A percentile compares a stretch with the other conserved stretches of the same genome.
These are phyloP conservation scores for Smittia aterrima DNA, from an alignment of 2,888 invertebrate genomes.

Conservation along the genomic window DNA sequence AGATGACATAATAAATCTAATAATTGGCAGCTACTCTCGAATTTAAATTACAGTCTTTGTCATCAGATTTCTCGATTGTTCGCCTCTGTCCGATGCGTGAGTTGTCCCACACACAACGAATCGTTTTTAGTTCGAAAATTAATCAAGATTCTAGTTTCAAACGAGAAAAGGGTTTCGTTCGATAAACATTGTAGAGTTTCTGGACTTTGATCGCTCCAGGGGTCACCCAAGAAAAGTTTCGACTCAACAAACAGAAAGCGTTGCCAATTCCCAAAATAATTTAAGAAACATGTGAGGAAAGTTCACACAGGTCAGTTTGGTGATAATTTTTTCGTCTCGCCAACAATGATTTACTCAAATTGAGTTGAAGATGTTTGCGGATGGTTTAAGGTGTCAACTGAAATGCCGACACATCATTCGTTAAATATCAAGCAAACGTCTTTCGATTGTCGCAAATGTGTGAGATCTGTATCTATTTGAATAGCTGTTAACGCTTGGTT, in stretches of 20 bases:
- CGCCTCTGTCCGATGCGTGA: not conserved
- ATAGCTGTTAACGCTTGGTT: not conserved
- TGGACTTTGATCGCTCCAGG: not conserved
- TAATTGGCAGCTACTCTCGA: slow-evolving; percentile 13
- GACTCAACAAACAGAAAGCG: not conserved
- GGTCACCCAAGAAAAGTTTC: not conserved
- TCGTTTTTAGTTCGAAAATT: not conserved
- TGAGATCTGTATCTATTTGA: not conserved
- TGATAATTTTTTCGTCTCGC: not conserved
- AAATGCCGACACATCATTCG: no score
- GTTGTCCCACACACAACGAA: not conserved
- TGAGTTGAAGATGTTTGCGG: not conserved
- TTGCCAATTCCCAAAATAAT: not conserved
- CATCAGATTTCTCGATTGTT: not conserved
- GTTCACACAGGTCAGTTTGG: not conserved
- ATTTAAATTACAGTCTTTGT: not conserved
- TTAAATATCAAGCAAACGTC: not conserved
- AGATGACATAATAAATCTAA: not conserved
- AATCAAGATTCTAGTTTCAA: not conserved
- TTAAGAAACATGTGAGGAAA: no score
- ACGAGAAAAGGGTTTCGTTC: not conserved
- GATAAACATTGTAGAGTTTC: not conserved
- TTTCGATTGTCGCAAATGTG: no score
- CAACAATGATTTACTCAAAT: not conserved
- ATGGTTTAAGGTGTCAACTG: no score